Base-by-base conservation (phyloP, 1,140 invertebrate genomes). In the Trichonephila clavipes region DNA sequence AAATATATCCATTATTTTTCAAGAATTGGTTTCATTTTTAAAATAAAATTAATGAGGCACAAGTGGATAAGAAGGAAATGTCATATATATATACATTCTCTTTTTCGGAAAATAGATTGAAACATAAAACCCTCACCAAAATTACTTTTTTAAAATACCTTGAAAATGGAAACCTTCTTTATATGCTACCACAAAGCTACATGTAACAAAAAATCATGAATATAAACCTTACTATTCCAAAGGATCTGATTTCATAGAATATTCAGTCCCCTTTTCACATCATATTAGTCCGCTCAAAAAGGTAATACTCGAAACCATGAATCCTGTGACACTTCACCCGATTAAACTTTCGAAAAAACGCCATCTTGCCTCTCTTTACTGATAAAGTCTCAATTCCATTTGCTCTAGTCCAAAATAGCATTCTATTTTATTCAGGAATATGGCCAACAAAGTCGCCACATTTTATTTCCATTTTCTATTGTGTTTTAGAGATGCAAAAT, bases 321-420 rank as follows among this genome's bases (percentile, higher is more conserved):
- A n/a, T 83, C n/a, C 51, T 59, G 7, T 12, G 82, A 83, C 44
- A n/a, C 82, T 59, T 59, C 72, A 40, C 28, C 16, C 72, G 12
- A 6, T 40, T 77, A 59, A 58, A 83, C 40, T 24, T 58, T 28
- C 7, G 7, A 7, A 40, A 77, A 40, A 28, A 28, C 6, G 12
- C 19, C 44, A 19, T n/a, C 28, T 12, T 12, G 12, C 44, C 12
- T 44, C 12, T 40, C 82, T 58, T 83, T 12, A 44, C 7, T 58
- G 44, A 51, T 58, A 83, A 83, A 58, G 24, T 59, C 51, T 83
- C 82, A 59, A 83, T 83, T 83, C 82, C 21, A 83, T 83, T 83
- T 83, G 82, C 82, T 58, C 19, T 21, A 83, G n/a, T 83, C 10
- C 51, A 51, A 59, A 59, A 83, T 21, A 83, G 82, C 58, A 19